Percentiles rank a stretch among this genome's conserved stretches.
phyloP scores from a whole-genome alignment of 2,888 invertebrate genomes.

The Xylota sylvarum region DNA sequence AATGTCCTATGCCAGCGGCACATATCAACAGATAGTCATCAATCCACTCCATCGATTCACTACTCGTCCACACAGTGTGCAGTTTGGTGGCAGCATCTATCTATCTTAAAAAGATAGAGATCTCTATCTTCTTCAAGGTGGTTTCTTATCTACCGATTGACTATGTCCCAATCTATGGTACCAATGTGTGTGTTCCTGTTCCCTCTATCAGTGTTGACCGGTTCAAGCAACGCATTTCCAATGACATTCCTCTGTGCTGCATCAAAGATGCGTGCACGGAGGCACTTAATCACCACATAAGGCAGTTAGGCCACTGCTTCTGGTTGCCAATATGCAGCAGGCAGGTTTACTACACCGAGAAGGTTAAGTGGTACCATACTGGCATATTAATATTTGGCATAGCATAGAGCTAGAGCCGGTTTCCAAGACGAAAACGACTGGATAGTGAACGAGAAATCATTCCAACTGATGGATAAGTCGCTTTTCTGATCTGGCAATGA shows the following conservation, averaged over 20 bases:
- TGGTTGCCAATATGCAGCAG: slow-evolving; percentile 49
- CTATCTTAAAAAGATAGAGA: slow-evolving; percentile 67
- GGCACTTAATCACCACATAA: slow-evolving; percentile 71
- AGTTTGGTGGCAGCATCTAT: slow-evolving; percentile 60
- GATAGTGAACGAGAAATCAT: slow-evolving; percentile 37
- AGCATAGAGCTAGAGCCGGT: slow-evolving; percentile 58
- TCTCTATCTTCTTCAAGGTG: slow-evolving; percentile 68
- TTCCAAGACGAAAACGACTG: slow-evolving; percentile 48
- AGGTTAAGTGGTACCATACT: slow-evolving; percentile 73
- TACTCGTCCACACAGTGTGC: slow-evolving; percentile 1
- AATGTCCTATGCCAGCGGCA: slow-evolving; percentile 41
- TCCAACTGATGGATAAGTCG: slow-evolving; percentile 58
- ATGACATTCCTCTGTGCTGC: slow-evolving; percentile 62
- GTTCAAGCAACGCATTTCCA: slow-evolving; percentile 52
- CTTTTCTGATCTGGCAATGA: slow-evolving; percentile 55
- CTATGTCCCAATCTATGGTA: slow-evolving; percentile 12
- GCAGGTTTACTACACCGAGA: slow-evolving; percentile 65
- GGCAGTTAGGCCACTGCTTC: slow-evolving; percentile 57
- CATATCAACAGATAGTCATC: slow-evolving; percentile 63
- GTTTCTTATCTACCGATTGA: slow-evolving; percentile 35
- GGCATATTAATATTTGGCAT: slow-evolving; percentile 74
- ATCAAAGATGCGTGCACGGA: slow-evolving; percentile 73
- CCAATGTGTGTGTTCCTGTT: slow-evolving; percentile 35
- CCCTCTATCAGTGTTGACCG: slow-evolving; percentile 33
- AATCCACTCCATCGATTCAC: slow-evolving; percentile 42